Base-by-base conservation (phyloP, 2,113 vertebrate genomes). In the Echinops telfairi region DNA sequence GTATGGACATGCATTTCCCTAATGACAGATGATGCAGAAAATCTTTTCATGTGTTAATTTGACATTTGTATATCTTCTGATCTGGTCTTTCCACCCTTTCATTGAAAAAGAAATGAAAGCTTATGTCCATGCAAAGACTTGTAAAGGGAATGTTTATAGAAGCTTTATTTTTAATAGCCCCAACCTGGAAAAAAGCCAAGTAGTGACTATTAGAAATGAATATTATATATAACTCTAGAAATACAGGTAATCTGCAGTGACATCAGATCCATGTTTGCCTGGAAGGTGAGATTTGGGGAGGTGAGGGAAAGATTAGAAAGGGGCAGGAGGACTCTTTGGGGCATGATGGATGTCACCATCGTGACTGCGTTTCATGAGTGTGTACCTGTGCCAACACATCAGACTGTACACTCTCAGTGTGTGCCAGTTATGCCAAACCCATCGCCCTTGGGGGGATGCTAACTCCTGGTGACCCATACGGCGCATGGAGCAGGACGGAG, bases 41-140 rank as follows among this genome's bases (percentile, higher is more conserved):
- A 62, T 73, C n/a, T 91, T 92, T 71, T 76, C 38, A 80, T 31
- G 33, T 53, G 53, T 8, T 96, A 86, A 89, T 86, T 77, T 94
- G 19, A n/a, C 60, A 78, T 47, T 82, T 85, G 20, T 40, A 7
- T 66, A 70, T 82, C 73, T 94, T 81, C 60, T 81, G 15, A 88
- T 87, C 17, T 31, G 93, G 53, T 36, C 25, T 82, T 43, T 75
- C 17, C 2, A 38, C 10, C 36, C 75, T 78, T 83, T 88, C 85
- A 82, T 83, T 86, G 70, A 81, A 86, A 85, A 84, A 92, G 90
- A 89, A 82, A 38, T 16, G 36, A 73, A 90, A 73, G 27, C 36
- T 80, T 38, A 47, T 36, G 17, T 68, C 6, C 22, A 82, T 71
- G 87, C 38, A 70, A 89, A 93, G 43, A 68, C 29, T 71, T 25